Percentiles rank a stretch among this genome's conserved stretches.
Conservation (phyloP, 2,888 invertebrate species). For the Allolobophora icterica region DNA sequence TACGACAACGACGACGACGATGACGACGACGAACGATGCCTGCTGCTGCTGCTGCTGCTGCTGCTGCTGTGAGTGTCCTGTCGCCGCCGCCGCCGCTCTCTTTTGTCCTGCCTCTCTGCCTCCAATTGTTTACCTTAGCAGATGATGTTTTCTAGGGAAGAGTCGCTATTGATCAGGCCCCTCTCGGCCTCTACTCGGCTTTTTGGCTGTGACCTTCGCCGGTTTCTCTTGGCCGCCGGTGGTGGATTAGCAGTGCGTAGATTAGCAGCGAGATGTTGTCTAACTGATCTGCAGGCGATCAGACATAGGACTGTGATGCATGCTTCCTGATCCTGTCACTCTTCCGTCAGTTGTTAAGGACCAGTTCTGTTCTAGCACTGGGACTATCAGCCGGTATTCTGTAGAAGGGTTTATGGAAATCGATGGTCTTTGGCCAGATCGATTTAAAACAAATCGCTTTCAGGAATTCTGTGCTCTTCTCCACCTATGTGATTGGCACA, state of each 20-base stretch:
- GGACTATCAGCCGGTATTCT: no score
- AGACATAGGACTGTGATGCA: neutral
- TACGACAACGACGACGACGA: neutral
- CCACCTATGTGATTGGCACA: no score
- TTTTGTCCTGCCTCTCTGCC: conserved; percentile 10
- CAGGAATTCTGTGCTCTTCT: neutral
- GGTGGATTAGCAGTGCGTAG: neutral
- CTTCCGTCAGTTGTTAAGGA: neutral
- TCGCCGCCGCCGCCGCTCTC: neutral
- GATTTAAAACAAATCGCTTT: neutral
- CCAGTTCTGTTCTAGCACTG: neutral
- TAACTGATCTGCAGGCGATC: neutral
- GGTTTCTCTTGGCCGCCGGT: neutral
- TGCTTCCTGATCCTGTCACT: neutral
- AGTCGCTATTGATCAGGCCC: conserved; percentile 9
- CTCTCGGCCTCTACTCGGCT: neutral
- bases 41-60: neutral
- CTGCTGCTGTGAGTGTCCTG: neutral
- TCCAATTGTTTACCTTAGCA: conserved; percentile 25
- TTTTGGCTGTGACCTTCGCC: neutral
- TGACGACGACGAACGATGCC: neutral
- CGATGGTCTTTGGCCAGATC: neutral
- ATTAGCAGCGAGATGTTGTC: neutral
- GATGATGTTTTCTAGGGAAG: conserved; percentile 3
- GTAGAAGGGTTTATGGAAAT: neutral